Evolutionary conservation across 2,113 vertebrate species (phyloP).

Genomic region (Chascanopsetta lugubris): DNA sequence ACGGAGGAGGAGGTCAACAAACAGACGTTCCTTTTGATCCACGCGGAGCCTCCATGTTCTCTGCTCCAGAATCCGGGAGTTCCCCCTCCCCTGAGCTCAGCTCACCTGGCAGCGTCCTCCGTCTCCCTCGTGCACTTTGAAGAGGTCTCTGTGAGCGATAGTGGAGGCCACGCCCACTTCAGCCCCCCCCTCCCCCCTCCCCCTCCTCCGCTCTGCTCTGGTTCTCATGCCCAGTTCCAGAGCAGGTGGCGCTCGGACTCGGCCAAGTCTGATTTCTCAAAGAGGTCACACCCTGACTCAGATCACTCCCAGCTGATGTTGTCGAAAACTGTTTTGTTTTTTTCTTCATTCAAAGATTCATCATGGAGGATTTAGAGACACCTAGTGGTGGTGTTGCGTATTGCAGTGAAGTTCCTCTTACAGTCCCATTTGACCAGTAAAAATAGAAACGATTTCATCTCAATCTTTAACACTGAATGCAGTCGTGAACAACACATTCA

Average conservation of each 20-base stretch:
- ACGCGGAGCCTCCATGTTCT: not conserved
- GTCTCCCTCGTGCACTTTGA: constrained; percentile 21
- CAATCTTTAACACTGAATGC: no score
- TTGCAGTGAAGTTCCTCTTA: no score
- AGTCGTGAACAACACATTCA: no score
- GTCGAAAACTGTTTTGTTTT: no score
- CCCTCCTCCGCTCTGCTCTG: not conserved
- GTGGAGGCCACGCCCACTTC: not conserved
- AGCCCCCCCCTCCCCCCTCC: not conserved
- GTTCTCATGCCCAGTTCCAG: constrained; percentile 1
- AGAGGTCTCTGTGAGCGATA: constrained; percentile 24
- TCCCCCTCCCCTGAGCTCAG: not conserved
- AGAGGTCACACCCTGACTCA: constrained; percentile 38
- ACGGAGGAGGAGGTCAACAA: no score
- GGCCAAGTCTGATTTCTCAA: constrained; percentile 41
- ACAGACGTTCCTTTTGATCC: no score
- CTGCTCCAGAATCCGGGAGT: constrained; percentile 38
- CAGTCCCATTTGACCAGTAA: no score
- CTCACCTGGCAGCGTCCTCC: constrained; percentile 10
- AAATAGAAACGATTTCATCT: no score
- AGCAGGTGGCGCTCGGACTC: constrained; percentile 46
- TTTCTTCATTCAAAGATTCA: no score
- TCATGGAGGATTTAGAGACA: no score
- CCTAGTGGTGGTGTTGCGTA: no score
- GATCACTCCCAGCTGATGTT: constrained; percentile 30